Evolutionary conservation across 2,113 vertebrate species (phyloP).

Genomic region (Canis aureus): DNA sequence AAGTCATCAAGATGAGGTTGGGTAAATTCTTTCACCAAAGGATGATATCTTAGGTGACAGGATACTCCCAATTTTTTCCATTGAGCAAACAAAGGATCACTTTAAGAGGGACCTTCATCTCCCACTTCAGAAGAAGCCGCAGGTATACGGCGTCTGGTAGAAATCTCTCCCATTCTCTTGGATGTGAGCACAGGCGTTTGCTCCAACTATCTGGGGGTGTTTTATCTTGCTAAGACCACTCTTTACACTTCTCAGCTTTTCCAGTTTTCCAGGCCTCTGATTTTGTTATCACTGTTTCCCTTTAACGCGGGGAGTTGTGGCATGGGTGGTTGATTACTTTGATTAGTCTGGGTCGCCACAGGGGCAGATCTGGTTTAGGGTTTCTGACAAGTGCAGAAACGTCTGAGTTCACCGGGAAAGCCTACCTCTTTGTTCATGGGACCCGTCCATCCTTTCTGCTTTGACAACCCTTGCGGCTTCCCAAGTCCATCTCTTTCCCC

Average conservation of each 20-base stretch:
- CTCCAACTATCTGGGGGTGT: background rate
- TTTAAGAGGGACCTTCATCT: background rate
- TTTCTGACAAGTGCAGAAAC: background rate
- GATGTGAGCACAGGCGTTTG: background rate
- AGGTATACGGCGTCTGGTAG: background rate
- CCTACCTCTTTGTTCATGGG: background rate
- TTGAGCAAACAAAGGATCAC: background rate
- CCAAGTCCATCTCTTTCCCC: background rate
- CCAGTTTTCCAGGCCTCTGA: background rate
- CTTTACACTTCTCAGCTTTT: background rate
- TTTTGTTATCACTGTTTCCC: background rate
- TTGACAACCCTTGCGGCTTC: background rate
- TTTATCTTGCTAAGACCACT: background rate
- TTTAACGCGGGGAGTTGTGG: background rate
- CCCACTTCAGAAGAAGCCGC: background rate
- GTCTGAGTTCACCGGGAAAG: background rate
- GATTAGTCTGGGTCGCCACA: background rate
- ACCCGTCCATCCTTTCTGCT: background rate
- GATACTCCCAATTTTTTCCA: rapidly evolving
- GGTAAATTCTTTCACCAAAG: background rate
- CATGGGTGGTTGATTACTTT: background rate
- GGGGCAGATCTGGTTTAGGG: background rate
- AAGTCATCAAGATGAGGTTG: background rate
- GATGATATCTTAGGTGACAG: background rate
- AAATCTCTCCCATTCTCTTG: background rate